A percentile compares a stretch with the other conserved stretches of the same genome.
Evolutionary conservation across 2,888 invertebrate genomes (phyloP).

Genomic region (Phorcus lineatus): DNA sequence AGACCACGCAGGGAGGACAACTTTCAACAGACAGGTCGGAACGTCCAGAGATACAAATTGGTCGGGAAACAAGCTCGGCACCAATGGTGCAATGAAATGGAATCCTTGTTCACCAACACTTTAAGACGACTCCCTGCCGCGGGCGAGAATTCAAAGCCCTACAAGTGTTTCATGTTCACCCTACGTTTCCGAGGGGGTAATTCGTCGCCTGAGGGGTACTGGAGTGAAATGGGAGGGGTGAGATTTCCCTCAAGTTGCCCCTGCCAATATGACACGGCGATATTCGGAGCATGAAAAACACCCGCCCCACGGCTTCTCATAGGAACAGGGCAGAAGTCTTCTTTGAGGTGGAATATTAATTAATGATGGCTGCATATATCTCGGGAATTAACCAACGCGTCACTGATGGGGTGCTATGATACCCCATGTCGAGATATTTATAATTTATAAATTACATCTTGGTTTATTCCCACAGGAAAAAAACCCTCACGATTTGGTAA

Average conservation of each 20-base stretch:
- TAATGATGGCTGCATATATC: neutral
- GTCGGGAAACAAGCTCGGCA: too few relatives aligned
- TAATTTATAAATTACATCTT: neutral
- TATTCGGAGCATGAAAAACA: neutral
- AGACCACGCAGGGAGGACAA: too few relatives aligned
- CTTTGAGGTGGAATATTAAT: neutral
- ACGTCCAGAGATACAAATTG: too few relatives aligned
- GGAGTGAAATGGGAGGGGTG: neutral
- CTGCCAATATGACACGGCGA: neutral
- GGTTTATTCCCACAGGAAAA: neutral
- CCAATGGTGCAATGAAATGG: too few relatives aligned
- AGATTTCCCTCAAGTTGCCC: neutral
- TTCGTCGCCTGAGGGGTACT: conserved; percentile 2
- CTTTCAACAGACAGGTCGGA: too few relatives aligned
- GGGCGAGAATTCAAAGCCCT: neutral
- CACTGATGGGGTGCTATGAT: neutral
- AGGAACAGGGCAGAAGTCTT: neutral
- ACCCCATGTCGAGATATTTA: neutral
- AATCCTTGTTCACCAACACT: neutral
- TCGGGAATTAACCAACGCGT: neutral
- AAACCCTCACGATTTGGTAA: neutral
- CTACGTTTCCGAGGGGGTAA: conserved; percentile 7
- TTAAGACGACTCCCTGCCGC: neutral
- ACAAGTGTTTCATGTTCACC: conserved; percentile 1
- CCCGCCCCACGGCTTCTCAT: neutral